These are phyloP conservation scores for Spodoptera frugiperda DNA, from an alignment of 1,140 invertebrate genomes.

Conservation along the genomic window DNA sequence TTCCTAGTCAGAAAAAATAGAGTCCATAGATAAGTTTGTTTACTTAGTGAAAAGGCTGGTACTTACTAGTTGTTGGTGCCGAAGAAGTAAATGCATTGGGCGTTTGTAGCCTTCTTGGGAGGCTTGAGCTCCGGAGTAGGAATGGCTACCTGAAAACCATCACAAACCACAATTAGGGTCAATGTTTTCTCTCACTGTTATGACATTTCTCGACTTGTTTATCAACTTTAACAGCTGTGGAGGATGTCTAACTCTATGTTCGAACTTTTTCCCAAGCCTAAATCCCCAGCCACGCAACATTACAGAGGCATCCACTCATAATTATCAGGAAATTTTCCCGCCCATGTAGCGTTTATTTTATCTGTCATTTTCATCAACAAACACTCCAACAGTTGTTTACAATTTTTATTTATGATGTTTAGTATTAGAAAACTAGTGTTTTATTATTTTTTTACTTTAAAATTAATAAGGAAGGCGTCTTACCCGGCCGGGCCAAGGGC, in stretches of 20 bases:
- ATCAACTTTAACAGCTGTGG: not conserved
- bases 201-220: slow-evolving; percentile 34
- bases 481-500: slow-evolving; percentile 97
- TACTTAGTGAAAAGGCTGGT: not conserved
- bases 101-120: slow-evolving; percentile 88
- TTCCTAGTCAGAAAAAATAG: too few relatives aligned
- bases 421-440: slow-evolving; percentile 3
- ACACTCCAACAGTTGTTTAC: slow-evolving; percentile 31
- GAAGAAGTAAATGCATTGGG: slow-evolving; percentile 97
- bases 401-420: slow-evolving; percentile 24
- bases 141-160: slow-evolving; percentile 89
- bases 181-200: slow-evolving; percentile 45
- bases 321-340: slow-evolving; percentile 59
- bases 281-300: slow-evolving; percentile 1
- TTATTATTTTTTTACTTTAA: slow-evolving; percentile 50
- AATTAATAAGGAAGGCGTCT: slow-evolving; percentile 84
- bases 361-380: slow-evolving; percentile 44
- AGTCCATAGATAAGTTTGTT: not conserved
- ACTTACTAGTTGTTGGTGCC: slow-evolving; percentile 97
- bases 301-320: slow-evolving; percentile 15
- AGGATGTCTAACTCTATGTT: too few relatives aligned
- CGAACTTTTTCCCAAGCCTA: not conserved
- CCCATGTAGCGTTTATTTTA: slow-evolving; percentile 49
- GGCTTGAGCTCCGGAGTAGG: slow-evolving; percentile 90
- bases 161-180: slow-evolving; percentile 42